Evolutionary conservation across 1,140 invertebrate genomes (phyloP).

Genomic region (Marisa cornuarietis): DNA sequence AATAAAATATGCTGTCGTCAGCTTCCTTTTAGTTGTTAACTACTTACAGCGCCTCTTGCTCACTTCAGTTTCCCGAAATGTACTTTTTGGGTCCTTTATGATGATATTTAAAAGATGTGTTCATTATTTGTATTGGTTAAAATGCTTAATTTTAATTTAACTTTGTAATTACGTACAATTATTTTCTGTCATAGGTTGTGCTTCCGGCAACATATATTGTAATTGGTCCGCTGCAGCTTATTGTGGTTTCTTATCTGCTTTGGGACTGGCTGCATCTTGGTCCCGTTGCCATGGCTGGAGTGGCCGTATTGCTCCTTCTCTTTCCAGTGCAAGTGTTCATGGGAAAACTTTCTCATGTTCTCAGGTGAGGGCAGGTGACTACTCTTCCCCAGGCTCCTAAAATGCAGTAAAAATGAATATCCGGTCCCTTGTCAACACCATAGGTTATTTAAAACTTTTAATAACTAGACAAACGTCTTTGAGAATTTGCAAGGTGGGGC

Average conservation of each 20-base stretch:
- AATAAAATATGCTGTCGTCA: no score
- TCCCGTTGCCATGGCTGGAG: conserved; percentile 77
- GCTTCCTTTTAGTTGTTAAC: no score
- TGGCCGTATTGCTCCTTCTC: conserved; percentile 78
- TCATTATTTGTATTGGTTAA: no score
- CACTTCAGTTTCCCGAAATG: no score
- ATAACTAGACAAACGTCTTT: no score
- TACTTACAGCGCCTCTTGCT: no score
- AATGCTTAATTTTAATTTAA: no score
- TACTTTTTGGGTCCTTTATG: not conserved
- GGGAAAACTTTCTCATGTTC: conserved; percentile 76
- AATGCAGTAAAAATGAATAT: no score
- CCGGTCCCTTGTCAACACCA: no score
- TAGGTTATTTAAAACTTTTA: no score
- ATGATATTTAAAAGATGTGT: not conserved
- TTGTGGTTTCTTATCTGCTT: conserved; percentile 77
- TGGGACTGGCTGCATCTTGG: conserved; percentile 74
- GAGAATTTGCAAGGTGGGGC: no score
- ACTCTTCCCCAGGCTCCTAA: not conserved
- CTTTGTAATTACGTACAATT: not conserved
- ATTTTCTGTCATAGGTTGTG: conserved; percentile 42
- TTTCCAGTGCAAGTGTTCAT: conserved; percentile 82
- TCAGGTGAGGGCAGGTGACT: conserved; percentile 60
- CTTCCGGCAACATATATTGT: conserved; percentile 67
- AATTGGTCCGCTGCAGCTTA: conserved; percentile 76